Evolutionary conservation across 2,797 vertebrate genomes (phyloP), one percentile per base, ranked within the genome.

Genomic region (Australoheros facetus): DNA sequence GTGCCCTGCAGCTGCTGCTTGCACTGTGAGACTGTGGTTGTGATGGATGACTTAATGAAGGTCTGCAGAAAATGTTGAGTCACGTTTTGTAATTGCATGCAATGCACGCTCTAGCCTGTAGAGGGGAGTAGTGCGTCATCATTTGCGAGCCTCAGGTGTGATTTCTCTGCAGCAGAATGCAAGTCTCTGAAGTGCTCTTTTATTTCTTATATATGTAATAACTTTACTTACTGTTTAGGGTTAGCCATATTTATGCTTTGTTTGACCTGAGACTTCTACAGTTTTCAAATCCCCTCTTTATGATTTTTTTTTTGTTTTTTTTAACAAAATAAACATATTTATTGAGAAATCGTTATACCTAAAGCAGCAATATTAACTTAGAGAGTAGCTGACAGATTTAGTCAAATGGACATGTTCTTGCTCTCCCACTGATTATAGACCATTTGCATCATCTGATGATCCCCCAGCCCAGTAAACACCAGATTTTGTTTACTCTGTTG

Each of bases 51-150:
- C 32, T 83, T 21, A 26, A 56, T 69, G 58, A 85, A 48, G 32
- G n/a, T 3, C 81, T 70, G 71, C 73, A 70, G 66, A 85, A 93
- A 91, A 73, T 89, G 92, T 86, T 3, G 81, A 93, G 91, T 94
- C 91, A 94, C 51, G 83, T 83, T 88, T 92, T 86, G 89, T 87
- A 85, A 88, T 86, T 75, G 70, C 34, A 2, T 88, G 89, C 60
- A 75, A 4, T 78, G 21, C 4, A 1, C 0, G 0, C 4, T 23
- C 0, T 39, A 26, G 7, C 82, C 92, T 82, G 19, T 62, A 83
- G 42, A 69, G 26, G 90, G 42, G 80, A 87, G 91, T 89, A 80
- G 77, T 77, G 14, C 1, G 10, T 30, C 16, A 6, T 45, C 69
- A 72, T 12, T 12, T 8, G 23, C 58, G 4, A 1, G 7, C 45